A percentile compares a stretch with the other conserved stretches of the same genome.
phyloP scores from a whole-genome alignment of 2,888 invertebrate species.

The Hypsopygia costalis region DNA sequence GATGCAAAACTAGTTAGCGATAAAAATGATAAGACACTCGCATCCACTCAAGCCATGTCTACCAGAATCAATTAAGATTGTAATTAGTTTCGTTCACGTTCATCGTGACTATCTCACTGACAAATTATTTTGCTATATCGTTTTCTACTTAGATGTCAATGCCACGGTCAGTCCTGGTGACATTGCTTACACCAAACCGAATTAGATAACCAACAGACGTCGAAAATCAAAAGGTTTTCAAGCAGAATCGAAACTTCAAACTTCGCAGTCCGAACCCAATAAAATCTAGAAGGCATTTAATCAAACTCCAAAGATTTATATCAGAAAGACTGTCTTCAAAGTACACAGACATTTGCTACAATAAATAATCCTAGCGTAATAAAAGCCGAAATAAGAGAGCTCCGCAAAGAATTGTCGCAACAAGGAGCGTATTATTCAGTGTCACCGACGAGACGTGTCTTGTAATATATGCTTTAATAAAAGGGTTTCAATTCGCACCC shows the following conservation, averaged over 20 bases:
- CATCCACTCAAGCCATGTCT: constrained; percentile 19
- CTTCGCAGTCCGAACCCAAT: neutral
- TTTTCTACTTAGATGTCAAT: constrained; percentile 8
- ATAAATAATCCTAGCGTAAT: constrained; percentile 69
- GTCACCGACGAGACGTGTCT: constrained; percentile 69
- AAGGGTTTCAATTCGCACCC: constrained; percentile 75
- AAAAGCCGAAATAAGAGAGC: constrained; percentile 66
- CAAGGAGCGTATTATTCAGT: constrained; percentile 76
- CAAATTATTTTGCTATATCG: constrained; percentile 3
- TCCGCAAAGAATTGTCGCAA: constrained; percentile 65
- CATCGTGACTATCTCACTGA: neutral
- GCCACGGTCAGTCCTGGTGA: constrained; percentile 7
- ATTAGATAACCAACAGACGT: constrained; percentile 19
- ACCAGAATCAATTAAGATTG: neutral
- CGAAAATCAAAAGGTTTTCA: neutral
- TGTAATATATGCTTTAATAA: constrained; percentile 80
- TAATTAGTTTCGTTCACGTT: constrained; percentile 3
- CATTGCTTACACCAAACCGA: constrained; percentile 11
- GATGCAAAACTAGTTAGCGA: neutral
- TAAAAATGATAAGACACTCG: constrained; percentile 23
- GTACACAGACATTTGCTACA: constrained; percentile 34
- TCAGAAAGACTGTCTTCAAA: constrained; percentile 28
- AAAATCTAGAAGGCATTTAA: constrained; percentile 20
- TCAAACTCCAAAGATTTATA: constrained; percentile 35
- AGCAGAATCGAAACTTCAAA: neutral